Conservation (phyloP, 2,888 invertebrate genomes). For the Phortica okadai region DNA sequence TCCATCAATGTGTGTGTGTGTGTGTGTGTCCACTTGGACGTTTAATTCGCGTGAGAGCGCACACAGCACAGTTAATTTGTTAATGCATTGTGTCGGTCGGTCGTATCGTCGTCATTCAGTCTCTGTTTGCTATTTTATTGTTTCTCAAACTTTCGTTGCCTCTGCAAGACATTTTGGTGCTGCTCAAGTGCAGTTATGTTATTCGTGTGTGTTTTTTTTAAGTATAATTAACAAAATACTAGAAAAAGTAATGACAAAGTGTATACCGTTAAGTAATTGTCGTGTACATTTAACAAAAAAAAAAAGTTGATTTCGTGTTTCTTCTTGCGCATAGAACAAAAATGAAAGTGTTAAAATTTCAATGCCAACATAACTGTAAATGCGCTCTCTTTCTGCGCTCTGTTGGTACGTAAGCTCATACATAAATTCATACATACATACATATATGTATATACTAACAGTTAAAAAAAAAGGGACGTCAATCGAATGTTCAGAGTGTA, state of each 20-base stretch:
- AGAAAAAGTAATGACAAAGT: no score
- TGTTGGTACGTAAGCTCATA: no score
- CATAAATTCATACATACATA: no score
- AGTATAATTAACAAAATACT: no score
- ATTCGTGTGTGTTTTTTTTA: conserved; percentile 20
- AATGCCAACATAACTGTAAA: conserved; percentile 23
- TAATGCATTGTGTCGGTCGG: background rate
- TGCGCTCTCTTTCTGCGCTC: background rate
- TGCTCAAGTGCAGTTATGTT: conserved; percentile 52
- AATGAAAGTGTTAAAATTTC: conserved; percentile 8
- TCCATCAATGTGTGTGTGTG: no score
- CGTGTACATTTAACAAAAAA: background rate
- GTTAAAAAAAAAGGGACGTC: no score
- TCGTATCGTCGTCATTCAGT: background rate
- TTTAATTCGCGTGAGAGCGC: conserved; percentile 42
- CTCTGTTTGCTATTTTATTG: conserved; percentile 66
- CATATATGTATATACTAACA: no score
- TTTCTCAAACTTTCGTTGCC: conserved; percentile 47
- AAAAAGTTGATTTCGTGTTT: background rate
- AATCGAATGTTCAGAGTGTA: conserved; percentile 7
- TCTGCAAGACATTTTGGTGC: background rate
- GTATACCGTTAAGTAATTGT: no score
- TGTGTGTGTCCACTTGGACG: conserved; percentile 37
- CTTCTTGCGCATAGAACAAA: background rate
- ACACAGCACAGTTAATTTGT: background rate